Conservation (phyloP, 2,113 vertebrate genomes). For the Dromaius novaehollandiae region DNA sequence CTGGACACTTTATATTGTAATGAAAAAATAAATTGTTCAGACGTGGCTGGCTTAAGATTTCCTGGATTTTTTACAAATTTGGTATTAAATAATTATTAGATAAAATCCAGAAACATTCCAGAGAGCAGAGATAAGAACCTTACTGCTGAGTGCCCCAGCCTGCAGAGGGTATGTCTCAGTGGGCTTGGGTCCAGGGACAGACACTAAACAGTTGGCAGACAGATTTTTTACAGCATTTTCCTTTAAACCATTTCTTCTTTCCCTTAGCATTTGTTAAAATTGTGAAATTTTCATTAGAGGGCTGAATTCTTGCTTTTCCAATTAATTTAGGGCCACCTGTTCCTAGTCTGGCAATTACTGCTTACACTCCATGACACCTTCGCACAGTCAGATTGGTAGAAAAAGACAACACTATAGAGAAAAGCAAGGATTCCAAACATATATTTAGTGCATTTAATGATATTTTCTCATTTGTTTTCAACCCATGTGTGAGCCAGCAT, state of each 20-base stretch:
- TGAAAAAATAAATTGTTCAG: not conserved
- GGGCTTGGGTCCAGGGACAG: not conserved
- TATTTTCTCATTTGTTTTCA: not conserved
- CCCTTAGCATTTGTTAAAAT: not conserved
- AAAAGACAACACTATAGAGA: not conserved
- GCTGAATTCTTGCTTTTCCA: not conserved
- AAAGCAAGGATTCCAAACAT: not conserved
- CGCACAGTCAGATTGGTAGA: not conserved
- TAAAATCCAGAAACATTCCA: constrained; percentile 32
- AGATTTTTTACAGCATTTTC: not conserved
- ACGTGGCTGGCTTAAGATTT: not conserved
- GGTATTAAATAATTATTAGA: not conserved
- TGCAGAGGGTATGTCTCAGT: not conserved
- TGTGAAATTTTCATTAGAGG: not conserved
- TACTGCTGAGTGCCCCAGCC: not conserved
- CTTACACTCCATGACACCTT: not conserved
- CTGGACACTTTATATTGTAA: not conserved
- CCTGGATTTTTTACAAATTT: not conserved
- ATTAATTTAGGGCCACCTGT: not conserved
- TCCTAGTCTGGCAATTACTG: not conserved
- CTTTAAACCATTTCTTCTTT: not conserved
- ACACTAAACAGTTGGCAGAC: not conserved
- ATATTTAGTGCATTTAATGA: not conserved
- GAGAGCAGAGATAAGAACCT: not conserved
- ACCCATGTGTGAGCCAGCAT: not conserved